Base-by-base conservation (phyloP, 1,140 invertebrate genomes). In the Hyles vespertilio region DNA sequence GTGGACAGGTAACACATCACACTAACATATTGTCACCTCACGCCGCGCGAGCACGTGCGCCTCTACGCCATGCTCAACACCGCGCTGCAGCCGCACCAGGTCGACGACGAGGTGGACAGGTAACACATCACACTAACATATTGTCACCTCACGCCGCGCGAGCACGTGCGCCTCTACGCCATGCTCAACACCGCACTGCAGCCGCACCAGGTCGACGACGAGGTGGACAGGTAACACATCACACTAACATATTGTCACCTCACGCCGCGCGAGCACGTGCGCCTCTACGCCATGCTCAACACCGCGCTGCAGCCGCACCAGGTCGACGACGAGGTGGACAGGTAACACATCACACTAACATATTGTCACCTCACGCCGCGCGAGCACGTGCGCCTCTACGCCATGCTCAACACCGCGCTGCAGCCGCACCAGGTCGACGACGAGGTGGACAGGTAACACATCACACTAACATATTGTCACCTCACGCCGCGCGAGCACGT, bases 401-500 rank as follows among this genome's bases (percentile, higher is more conserved):
- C 94, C 12, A 90, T 92, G 62, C 87, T 97, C 3, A 92, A 95
- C 67, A 94, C 92, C 12, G 89, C 92, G 0, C 73, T 80, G 5
- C 90, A 57, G 66, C 80, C 75, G 56, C 75, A 62, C 0, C 43
- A 74, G 0, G 71, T 87, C 9, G 78, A 81, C 59, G 63, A 71
- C 10, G 87, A 91, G 53, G 86, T 92, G 8, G 75, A 91, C 47
- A 84, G 80, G 91, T 92, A 63, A 77, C 81, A 59, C 1, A 9
- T 40, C n/a, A n/a, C n/a, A n/a, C n/a, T 54, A 36, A 53, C n/a
- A 2, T n/a, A 7, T 10, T 4, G 51, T 45, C 91, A 92, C 36
- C 74, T 98, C 59, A 96, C 94, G 11, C 94, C 95, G 0, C 79
- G 92, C 40, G 96, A 98, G 80, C 96, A 96, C 61, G 89, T 98